Conservation (phyloP, 2,888 invertebrate genomes). For the Trichopoda pennipes region DNA sequence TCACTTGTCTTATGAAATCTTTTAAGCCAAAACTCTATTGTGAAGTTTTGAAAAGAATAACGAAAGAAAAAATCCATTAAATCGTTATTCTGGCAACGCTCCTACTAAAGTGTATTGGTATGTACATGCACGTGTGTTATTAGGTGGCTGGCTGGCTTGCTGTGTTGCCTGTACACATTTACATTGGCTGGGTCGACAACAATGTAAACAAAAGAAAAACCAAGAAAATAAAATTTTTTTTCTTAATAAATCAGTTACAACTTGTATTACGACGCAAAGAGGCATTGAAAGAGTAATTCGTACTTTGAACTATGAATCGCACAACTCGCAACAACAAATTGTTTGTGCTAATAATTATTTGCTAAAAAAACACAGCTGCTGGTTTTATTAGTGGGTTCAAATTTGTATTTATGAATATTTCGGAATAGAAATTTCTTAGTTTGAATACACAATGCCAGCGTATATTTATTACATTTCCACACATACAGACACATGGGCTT, state of each 20-base stretch:
- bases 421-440: background rate
- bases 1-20: too few relatives aligned
- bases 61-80: too few relatives aligned
- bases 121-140: too few relatives aligned
- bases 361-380: constrained; percentile 33
- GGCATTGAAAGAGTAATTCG: constrained; percentile 1
- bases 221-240: background rate
- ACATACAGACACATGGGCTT: background rate
- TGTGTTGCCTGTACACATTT: too few relatives aligned
- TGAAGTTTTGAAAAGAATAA: too few relatives aligned
- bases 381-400: constrained; percentile 4
- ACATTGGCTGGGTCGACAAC: too few relatives aligned
- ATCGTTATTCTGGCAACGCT: too few relatives aligned
- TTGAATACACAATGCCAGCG: too few relatives aligned
- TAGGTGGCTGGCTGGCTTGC: too few relatives aligned
- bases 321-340: background rate
- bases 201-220: background rate
- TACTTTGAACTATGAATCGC: background rate
- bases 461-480: constrained; percentile 10
- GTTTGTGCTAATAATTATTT: background rate
- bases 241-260: constrained; percentile 59
- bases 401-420: constrained; percentile 8
- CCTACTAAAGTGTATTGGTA: too few relatives aligned
- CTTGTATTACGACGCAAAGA: constrained; percentile 45
- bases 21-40: too few relatives aligned